Evolutionary conservation across 2,113 vertebrate species (phyloP).

Genomic region (Xyrauchen texanus): DNA sequence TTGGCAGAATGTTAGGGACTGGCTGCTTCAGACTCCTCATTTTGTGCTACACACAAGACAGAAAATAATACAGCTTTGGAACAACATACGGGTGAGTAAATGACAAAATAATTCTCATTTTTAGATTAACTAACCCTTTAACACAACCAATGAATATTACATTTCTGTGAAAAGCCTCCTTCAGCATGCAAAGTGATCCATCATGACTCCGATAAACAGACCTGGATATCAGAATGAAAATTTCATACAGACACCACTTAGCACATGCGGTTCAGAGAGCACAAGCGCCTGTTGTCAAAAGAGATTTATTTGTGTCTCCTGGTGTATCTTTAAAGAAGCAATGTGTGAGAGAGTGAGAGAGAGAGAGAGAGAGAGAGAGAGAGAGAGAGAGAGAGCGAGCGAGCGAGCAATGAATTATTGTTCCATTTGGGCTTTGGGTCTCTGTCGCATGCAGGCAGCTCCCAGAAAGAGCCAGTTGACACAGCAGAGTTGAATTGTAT

Average conservation of each 20-base stretch:
- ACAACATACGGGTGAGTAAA: too few relatives aligned
- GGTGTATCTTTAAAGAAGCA: slow-evolving; percentile 64
- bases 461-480: slow-evolving; percentile 68
- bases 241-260: slow-evolving; percentile 64
- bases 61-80: too few relatives aligned
- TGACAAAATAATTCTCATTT: too few relatives aligned
- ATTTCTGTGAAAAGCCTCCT: neutral
- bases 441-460: slow-evolving; percentile 68
- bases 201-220: neutral
- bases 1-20: too few relatives aligned
- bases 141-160: neutral
- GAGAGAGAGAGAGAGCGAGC: too few relatives aligned
- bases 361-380: neutral
- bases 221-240: slow-evolving; percentile 56
- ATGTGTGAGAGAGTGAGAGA: too few relatives aligned
- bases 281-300: slow-evolving; percentile 47
- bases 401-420: slow-evolving; percentile 47
- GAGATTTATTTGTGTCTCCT: slow-evolving; percentile 50
- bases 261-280: slow-evolving; percentile 22
- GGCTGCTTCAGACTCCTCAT: too few relatives aligned
- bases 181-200: neutral
- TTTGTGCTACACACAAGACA: too few relatives aligned
- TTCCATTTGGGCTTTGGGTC: slow-evolving; percentile 72
- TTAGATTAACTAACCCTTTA: too few relatives aligned
- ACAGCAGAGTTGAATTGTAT: slow-evolving; percentile 74